A percentile compares a stretch with the other conserved stretches of the same genome.
phyloP scores from a whole-genome alignment of 1,140 invertebrate species.

The Zaprionus davidi region DNA sequence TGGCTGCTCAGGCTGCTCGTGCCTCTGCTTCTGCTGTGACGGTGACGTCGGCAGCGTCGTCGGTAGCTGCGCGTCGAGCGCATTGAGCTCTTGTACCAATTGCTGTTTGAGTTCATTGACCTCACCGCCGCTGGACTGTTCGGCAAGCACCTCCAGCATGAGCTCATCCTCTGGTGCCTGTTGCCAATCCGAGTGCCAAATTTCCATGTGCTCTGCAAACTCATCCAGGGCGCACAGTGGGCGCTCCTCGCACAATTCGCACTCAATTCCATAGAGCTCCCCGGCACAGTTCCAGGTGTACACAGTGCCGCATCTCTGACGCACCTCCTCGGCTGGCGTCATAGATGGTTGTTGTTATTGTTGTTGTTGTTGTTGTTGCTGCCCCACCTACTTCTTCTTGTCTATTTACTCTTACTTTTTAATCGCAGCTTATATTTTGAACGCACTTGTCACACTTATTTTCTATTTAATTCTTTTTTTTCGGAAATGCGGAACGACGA shows the following conservation, averaged over 20 bases:
- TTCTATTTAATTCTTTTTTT: neutral
- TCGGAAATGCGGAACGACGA: neutral
- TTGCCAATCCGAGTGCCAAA: slow-evolving; percentile 75
- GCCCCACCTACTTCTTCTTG: neutral
- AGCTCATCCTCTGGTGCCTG: slow-evolving; percentile 61
- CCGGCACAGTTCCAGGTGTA: slow-evolving; percentile 77
- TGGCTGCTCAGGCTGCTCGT: slow-evolving; percentile 3
- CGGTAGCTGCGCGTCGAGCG: slow-evolving; percentile 32
- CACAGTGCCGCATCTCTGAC: slow-evolving; percentile 66
- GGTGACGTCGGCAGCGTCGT: neutral
- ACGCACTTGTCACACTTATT: slow-evolving; percentile 37
- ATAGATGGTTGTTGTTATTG: neutral
- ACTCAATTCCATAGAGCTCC: slow-evolving; percentile 74
- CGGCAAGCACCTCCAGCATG: slow-evolving; percentile 71
- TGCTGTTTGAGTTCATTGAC: slow-evolving; percentile 71
- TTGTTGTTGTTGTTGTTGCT: neutral
- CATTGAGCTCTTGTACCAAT: slow-evolving; percentile 61
- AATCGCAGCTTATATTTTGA: slow-evolving; percentile 39
- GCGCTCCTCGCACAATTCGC: slow-evolving; percentile 70
- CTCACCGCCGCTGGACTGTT: slow-evolving; percentile 52
- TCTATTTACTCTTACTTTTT: slow-evolving; percentile 66
- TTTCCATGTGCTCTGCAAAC: slow-evolving; percentile 73
- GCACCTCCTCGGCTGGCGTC: slow-evolving; percentile 38
- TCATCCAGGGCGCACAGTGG: slow-evolving; percentile 70
- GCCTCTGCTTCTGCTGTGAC: neutral